Base-by-base conservation (phyloP, 2,797 vertebrate species). In the Platalea minor region DNA sequence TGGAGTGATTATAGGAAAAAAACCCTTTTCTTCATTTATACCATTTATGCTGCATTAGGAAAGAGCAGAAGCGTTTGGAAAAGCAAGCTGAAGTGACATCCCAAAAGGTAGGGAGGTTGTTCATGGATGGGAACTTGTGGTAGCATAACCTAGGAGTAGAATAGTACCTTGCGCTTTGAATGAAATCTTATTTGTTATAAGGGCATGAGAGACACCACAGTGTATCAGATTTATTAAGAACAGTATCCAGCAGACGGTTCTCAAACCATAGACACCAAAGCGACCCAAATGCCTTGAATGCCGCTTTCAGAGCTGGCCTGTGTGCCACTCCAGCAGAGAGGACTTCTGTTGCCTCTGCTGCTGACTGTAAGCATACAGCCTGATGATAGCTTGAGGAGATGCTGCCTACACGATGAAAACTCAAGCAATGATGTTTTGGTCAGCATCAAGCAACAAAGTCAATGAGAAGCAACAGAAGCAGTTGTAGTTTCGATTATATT, bases 161-260 rank as follows among this genome's bases (percentile, higher is more conserved):
- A 9, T 1, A 31, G 18, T 21, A 48, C 45, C 10, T 13, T 29
- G 37, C 9, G 31, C 45, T 33, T 77, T 9, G n/a, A 59, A 77
- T 5, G 2, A 70, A 79, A 76, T 24, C 33, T 54, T 51, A 67
- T 7, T 24, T 67, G 23, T 65, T 45, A 1, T 4, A 35, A 70
- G 33, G 29, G 17, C 0, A 0, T 13, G 17, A 63, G 39, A 82
- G 21, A 39, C 1, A 10, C 10, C 35, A 21, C 10, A 16, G 29
- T 39, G 5, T 20, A 18, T 10, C 28, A 18, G 6, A 3, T 53
- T 57, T 63, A 67, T 17, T 69, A 53, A 67, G 41, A 79, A 51
- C 9, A 2, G 23, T 43, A 2, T 29, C 17, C 3, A 8, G 6
- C 23, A 17, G 7, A 35, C 51, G 33, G 19, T 89, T 82, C 33